These are phyloP conservation scores for Vombatus ursinus DNA, from an alignment of 2,113 vertebrate genomes.

Conservation along the genomic window DNA sequence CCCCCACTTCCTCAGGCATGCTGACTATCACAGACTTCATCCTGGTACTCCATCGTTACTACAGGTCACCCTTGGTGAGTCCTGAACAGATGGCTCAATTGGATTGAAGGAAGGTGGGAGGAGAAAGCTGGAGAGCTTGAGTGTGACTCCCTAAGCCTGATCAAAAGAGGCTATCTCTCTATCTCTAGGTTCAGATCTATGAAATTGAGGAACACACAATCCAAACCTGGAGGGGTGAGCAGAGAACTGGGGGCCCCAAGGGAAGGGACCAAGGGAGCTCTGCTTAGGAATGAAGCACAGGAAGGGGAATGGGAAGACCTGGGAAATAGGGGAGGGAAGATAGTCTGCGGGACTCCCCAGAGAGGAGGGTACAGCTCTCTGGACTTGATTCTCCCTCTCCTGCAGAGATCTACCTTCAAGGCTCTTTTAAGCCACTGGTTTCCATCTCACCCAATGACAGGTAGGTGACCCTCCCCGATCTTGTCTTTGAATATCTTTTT, in stretches of 20 bases:
- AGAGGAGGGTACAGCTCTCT: neutral
- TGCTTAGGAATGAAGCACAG: neutral
- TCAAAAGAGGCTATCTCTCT: neutral
- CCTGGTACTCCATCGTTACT: slow-evolving; percentile 97
- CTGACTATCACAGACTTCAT: slow-evolving; percentile 99
- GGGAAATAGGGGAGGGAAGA: neutral
- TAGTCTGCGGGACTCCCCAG: neutral
- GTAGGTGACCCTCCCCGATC: slow-evolving; percentile 75
- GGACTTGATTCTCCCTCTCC: slow-evolving; percentile 39
- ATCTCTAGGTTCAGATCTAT: slow-evolving; percentile 94
- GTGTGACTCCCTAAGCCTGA: neutral
- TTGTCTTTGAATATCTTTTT: neutral
- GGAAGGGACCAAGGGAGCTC: neutral
- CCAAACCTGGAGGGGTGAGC: slow-evolving; percentile 97
- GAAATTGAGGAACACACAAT: slow-evolving; percentile 97
- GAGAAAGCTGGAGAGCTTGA: accelerated
- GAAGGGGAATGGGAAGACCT: accelerated
- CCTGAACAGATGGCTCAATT: neutral
- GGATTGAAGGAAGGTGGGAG: neutral
- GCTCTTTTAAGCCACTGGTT: slow-evolving; percentile 89
- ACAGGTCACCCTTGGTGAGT: slow-evolving; percentile 93
- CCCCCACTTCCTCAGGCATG: slow-evolving; percentile 87
- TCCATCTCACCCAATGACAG: slow-evolving; percentile 92
- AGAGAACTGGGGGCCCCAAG: accelerated
- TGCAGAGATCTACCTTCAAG: slow-evolving; percentile 93